These are phyloP conservation scores for Orientallactaga sibirica DNA, from an alignment of 2,797 vertebrate species.

Conservation along the genomic window DNA sequence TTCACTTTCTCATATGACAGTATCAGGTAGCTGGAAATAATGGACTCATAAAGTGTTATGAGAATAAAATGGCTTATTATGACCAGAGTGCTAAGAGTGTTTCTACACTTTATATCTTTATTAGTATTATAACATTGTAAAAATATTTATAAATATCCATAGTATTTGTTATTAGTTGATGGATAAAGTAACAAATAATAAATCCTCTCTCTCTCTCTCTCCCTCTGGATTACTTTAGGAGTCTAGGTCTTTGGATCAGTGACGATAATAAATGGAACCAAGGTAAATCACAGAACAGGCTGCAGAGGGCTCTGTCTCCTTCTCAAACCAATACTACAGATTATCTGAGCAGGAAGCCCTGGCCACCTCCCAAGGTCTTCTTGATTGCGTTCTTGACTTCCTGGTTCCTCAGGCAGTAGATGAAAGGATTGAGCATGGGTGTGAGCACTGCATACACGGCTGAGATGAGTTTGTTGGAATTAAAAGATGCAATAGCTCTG, in stretches of 20 bases:
- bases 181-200: neutral
- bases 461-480: slow-evolving; percentile 81
- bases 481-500: slow-evolving; percentile 67
- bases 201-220: neutral
- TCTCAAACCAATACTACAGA: neutral
- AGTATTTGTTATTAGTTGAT: neutral
- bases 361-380: slow-evolving; percentile 49
- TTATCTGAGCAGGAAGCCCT: slow-evolving; percentile 1
- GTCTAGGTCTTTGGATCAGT: neutral
- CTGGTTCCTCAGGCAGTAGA: slow-evolving; percentile 83
- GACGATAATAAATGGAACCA: neutral
- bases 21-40: neutral
- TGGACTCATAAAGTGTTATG: neutral
- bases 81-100: neutral
- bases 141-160: neutral
- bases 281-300: neutral
- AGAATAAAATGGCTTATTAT: slow-evolving; percentile 15
- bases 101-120: neutral
- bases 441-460: slow-evolving; percentile 73
- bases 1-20: slow-evolving; percentile 8
- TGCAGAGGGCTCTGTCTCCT: neutral
- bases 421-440: slow-evolving; percentile 79
- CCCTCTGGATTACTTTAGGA: neutral
- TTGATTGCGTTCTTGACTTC: slow-evolving; percentile 80
- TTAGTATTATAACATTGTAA: neutral